Percentiles rank a stretch among this genome's conserved stretches.
phyloP scores from a whole-genome alignment of 2,797 vertebrate genomes.

The Manis pentadactyla region DNA sequence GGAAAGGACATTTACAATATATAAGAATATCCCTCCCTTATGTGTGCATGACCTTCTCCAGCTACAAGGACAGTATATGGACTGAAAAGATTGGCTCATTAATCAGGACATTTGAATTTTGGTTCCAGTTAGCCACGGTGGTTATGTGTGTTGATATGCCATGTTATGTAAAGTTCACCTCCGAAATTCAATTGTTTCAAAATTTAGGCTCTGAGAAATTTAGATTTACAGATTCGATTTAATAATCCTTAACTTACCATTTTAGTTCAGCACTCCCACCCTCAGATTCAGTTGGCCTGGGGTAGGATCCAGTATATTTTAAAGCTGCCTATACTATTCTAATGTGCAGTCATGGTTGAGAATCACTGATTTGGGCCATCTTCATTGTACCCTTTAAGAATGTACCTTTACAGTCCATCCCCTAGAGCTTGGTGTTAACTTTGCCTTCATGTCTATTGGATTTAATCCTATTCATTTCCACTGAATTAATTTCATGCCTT shows the following conservation, averaged over 20 bases:
- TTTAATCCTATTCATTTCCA: not conserved
- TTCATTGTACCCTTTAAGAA: not conserved
- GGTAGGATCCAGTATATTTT: not conserved
- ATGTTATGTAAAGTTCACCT: not conserved
- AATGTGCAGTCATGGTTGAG: not conserved
- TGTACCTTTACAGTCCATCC: not conserved
- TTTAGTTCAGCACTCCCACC: not conserved
- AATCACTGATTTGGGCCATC: not conserved
- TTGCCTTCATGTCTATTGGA: not conserved
- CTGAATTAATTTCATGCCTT: not conserved
- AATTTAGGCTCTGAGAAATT: not conserved
- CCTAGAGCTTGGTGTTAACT: not conserved
- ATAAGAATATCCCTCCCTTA: not conserved
- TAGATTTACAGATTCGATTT: not conserved
- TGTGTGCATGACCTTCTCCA: not conserved
- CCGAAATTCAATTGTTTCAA: not conserved
- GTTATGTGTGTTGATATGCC: not conserved
- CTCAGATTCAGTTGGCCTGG: not conserved
- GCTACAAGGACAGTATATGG: not conserved
- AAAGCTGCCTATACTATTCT: not conserved
- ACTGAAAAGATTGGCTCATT: not conserved
- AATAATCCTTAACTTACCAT: constrained; percentile 17
- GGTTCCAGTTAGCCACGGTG: not conserved
- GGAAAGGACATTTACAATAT: not conserved
- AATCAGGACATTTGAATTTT: not conserved